Evolutionary conservation across 1,140 invertebrate genomes (phyloP).

Genomic region (Diprion similis): DNA sequence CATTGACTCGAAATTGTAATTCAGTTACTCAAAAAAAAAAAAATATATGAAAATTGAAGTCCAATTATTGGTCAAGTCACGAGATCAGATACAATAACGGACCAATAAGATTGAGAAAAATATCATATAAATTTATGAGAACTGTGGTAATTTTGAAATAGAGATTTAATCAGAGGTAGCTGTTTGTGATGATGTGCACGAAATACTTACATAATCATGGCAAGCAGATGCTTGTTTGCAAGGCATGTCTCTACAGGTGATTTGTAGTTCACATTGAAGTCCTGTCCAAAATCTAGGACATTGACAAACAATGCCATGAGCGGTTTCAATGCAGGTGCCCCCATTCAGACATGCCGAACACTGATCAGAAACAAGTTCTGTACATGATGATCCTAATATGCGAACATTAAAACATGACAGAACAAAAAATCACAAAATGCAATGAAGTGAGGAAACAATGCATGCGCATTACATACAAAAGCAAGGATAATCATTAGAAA

Average conservation of each 20-base stretch:
- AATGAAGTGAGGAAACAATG: neutral
- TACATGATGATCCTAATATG: slow-evolving; percentile 39
- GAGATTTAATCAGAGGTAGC: too few species aligned
- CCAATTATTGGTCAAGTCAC: neutral
- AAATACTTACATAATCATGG: slow-evolving; percentile 68
- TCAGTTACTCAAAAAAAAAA: too few species aligned
- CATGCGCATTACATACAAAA: neutral
- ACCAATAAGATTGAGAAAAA: neutral
- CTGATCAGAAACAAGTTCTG: slow-evolving; percentile 36
- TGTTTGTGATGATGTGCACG: neutral
- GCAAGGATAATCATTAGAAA: neutral
- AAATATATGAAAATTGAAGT: too few species aligned
- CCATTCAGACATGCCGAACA: slow-evolving; percentile 66
- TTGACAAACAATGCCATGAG: slow-evolving; percentile 62
- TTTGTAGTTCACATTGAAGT: slow-evolving; percentile 49
- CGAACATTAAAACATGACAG: neutral
- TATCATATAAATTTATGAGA: too few species aligned
- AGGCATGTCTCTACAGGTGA: slow-evolving; percentile 63
- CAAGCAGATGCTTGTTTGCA: slow-evolving; percentile 66
- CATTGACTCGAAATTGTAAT: too few species aligned
- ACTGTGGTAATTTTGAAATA: too few species aligned
- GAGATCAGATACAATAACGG: neutral
- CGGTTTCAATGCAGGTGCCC: slow-evolving; percentile 65
- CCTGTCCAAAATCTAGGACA: slow-evolving; percentile 69
- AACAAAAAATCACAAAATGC: neutral